phyloP scores from a whole-genome alignment of 2,797 vertebrate genomes.

The Periparus ater region DNA sequence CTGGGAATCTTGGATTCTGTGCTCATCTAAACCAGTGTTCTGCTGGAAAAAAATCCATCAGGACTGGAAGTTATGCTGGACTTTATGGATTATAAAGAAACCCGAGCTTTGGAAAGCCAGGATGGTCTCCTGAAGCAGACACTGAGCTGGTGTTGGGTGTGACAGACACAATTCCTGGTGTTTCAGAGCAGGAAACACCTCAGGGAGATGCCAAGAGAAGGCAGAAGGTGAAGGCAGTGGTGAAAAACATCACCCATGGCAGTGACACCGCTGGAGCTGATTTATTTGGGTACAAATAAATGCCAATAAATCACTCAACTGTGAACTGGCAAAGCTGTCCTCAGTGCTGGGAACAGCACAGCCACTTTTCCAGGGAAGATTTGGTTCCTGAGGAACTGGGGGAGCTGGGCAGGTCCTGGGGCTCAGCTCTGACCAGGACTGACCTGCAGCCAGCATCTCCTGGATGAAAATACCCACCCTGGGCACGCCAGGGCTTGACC shows the following conservation, averaged over 20 bases:
- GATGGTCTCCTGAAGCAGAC: neutral
- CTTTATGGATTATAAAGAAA: accelerated
- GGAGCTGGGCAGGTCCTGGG: neutral
- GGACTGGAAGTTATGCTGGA: accelerated
- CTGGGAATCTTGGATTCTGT: neutral
- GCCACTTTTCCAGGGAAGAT: neutral
- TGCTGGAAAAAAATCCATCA: neutral
- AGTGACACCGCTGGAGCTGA: accelerated
- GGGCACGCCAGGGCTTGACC: accelerated
- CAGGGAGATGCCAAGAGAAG: neutral
- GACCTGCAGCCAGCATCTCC: neutral
- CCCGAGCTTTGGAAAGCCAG: neutral
- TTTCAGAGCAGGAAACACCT: neutral
- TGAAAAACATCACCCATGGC: accelerated
- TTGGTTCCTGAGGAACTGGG: neutral
- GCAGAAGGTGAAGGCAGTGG: neutral
- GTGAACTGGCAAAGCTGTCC: accelerated
- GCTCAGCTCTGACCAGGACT: neutral
- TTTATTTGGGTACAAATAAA: neutral
- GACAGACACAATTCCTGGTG: neutral
- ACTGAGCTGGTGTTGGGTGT: accelerated
- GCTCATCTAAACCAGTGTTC: neutral
- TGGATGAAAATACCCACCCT: accelerated
- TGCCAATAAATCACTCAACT: neutral
- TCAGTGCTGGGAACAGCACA: neutral